Percentiles rank a stretch among this genome's conserved stretches.
Conservation (phyloP, 2,888 invertebrate genomes). For the Cylloceria caligata region DNA sequence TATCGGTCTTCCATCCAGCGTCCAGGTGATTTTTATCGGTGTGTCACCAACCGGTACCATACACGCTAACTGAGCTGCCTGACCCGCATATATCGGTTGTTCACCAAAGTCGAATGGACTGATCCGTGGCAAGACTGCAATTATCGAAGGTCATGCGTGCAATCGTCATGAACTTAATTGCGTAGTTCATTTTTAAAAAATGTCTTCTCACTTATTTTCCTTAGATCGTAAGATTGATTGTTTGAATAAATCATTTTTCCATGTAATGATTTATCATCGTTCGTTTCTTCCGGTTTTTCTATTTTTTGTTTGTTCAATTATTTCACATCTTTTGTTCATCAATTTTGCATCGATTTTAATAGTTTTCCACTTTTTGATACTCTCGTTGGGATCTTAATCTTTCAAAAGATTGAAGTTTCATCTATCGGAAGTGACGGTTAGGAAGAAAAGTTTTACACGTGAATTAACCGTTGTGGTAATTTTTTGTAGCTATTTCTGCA, state of each 20-base stretch:
- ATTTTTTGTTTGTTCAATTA: not conserved
- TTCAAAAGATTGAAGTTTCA: not conserved
- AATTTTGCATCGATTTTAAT: not conserved
- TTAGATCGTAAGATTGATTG: not conserved
- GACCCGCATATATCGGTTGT: slow-evolving; percentile 91
- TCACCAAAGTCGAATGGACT: slow-evolving; percentile 92
- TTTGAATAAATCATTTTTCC: not conserved
- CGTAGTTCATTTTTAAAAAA: not conserved
- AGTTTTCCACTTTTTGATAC: not conserved
- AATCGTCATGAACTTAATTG: not conserved
- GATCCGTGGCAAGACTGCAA: slow-evolving; percentile 93
- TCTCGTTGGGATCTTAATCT: not conserved
- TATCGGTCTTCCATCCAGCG: slow-evolving; percentile 85
- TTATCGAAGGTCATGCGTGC: slow-evolving; percentile 37
- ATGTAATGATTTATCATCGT: not conserved
- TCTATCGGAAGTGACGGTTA: not conserved
- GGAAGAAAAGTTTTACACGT: not conserved
- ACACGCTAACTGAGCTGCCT: slow-evolving; percentile 91
- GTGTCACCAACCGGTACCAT: slow-evolving; percentile 87
- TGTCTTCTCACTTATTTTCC: not conserved
- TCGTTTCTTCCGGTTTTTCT: not conserved
- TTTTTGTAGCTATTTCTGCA: not conserved
- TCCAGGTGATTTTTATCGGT: slow-evolving; percentile 87
- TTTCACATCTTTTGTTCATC: not conserved
- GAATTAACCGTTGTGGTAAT: not conserved